phyloP scores from a whole-genome alignment of 2,888 invertebrate genomes.

The Anthrax anthrax region DNA sequence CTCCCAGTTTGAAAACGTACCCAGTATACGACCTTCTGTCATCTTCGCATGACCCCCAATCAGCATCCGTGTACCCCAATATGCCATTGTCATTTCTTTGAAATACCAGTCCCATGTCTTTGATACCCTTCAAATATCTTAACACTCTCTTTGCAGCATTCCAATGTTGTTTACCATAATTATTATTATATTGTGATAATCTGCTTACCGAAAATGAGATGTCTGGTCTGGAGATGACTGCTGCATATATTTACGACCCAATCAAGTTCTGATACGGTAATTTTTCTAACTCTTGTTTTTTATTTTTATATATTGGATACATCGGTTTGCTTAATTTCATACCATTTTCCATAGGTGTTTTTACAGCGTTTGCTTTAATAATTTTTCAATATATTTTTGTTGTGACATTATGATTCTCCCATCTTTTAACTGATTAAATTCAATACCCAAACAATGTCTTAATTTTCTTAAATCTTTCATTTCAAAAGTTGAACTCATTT shows the following conservation, averaged over 20 bases:
- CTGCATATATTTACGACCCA: conserved; percentile 4
- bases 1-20: conserved; percentile 11
- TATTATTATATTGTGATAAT: conserved; percentile 3
- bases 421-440: no score
- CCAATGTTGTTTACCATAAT: conserved; percentile 4
- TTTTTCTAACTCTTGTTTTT: background rate
- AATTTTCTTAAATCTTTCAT: no score
- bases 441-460: no score
- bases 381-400: no score
- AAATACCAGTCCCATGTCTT: background rate
- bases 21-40: conserved; percentile 14
- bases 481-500: no score
- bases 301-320: no score
- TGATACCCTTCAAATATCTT: background rate
- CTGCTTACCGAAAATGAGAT: conserved; percentile 6
- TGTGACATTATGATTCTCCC: no score
- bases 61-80: conserved; percentile 13
- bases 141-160: conserved; percentile 3
- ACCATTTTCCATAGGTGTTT: no score
- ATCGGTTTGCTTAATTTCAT: no score
- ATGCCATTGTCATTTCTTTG: no score
- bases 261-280: background rate
- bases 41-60: conserved; percentile 11
- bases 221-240: conserved; percentile 6
- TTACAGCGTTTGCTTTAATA: no score